Conservation (phyloP, 2,113 vertebrate species). For the Carollia perspicillata region DNA sequence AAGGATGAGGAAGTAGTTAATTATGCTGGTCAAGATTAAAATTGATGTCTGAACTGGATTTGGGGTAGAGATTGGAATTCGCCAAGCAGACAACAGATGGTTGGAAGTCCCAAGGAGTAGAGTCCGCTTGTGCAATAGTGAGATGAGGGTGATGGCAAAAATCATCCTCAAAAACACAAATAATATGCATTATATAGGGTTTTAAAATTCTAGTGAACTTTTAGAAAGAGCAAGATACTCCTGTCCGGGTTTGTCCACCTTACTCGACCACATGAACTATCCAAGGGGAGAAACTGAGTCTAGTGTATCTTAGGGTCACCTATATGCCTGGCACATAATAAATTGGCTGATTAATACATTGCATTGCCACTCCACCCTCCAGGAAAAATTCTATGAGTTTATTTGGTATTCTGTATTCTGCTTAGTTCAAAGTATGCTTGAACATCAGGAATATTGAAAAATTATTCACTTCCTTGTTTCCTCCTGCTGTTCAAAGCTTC, state of each 20-base stretch:
- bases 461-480: slow-evolving; percentile 36
- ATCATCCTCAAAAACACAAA: background rate
- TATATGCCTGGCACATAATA: too few species aligned
- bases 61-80: background rate
- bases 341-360: background rate
- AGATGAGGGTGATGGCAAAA: background rate
- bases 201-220: background rate
- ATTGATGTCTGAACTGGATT: background rate
- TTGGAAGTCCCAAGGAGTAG: background rate
- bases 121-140: background rate
- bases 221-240: background rate
- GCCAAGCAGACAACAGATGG: background rate
- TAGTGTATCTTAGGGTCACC: background rate
- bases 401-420: background rate
- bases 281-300: background rate
- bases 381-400: background rate
- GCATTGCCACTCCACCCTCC: background rate
- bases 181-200: too few species aligned
- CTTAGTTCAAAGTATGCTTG: background rate
- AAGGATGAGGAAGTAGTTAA: background rate
- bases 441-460: slow-evolving; percentile 38
- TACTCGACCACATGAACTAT: background rate
- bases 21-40: background rate
- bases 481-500: slow-evolving; percentile 49
- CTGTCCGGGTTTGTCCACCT: background rate